Evolutionary conservation across 1,140 invertebrate genomes (phyloP).

Genomic region (Mactra quadrangularis): DNA sequence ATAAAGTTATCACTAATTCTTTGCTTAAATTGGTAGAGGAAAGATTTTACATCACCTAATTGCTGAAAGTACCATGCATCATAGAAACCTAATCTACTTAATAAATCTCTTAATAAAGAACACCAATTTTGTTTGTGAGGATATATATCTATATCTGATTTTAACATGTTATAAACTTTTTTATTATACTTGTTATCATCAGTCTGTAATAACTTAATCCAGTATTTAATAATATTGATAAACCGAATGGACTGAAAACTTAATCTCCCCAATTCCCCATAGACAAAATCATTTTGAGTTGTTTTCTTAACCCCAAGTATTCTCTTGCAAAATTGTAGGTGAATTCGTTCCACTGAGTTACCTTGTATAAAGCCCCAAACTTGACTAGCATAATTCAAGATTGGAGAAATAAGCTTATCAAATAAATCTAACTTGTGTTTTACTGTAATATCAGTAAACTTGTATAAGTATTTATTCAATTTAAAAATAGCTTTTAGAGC

Average conservation of each 20-base stretch:
- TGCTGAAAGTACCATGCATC: background rate
- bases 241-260: background rate
- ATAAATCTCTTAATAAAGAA: background rate
- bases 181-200: background rate
- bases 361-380: conserved; percentile 23
- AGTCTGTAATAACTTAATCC: background rate
- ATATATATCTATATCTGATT: background rate
- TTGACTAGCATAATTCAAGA: conserved; percentile 21
- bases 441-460: background rate
- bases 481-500: conserved; percentile 37
- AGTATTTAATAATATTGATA: conserved; percentile 26
- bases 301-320: background rate
- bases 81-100: background rate
- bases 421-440: conserved; percentile 14
- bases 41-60: background rate
- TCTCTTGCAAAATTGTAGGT: conserved; percentile 5
- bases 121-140: background rate
- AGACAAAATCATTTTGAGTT: background rate
- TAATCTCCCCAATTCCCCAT: conserved; percentile 4
- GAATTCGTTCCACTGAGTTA: background rate
- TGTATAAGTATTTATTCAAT: conserved; percentile 1
- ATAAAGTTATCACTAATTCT: conserved; percentile 3
- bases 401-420: conserved; percentile 8
- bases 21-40: background rate
- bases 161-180: background rate